Percentiles rank a stretch among this genome's conserved stretches.
These are phyloP conservation scores for Pheucticus melanocephalus DNA, from an alignment of 2,113 vertebrate genomes.

Conservation along the genomic window DNA sequence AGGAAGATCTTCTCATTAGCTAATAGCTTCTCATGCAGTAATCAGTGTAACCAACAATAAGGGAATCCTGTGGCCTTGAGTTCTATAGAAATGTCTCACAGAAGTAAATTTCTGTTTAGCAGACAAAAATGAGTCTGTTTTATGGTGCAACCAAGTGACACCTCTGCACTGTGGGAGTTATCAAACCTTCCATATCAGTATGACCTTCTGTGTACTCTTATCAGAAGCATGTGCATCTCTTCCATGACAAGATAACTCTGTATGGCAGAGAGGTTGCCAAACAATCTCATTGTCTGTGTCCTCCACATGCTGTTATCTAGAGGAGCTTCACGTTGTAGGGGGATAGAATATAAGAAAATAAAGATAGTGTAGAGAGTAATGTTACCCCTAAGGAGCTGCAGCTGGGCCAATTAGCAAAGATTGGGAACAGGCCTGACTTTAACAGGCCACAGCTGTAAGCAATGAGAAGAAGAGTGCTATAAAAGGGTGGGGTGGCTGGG, in stretches of 20 bases:
- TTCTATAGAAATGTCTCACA: not conserved
- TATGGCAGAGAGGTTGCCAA: not conserved
- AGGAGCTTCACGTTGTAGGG: not conserved
- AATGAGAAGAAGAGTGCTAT: no score
- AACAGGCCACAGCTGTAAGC: no score
- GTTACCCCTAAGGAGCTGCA: no score
- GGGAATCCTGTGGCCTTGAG: not conserved
- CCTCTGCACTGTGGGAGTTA: slow-evolving; percentile 4
- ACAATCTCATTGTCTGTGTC: not conserved
- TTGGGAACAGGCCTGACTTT: no score
- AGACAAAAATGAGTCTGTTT: not conserved
- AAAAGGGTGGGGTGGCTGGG: no score
- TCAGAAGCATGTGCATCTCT: not conserved
- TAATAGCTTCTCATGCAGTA: slow-evolving; percentile 14
- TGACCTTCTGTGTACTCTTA: not conserved
- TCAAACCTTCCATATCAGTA: not conserved
- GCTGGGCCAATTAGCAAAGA: no score
- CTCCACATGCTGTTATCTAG: not conserved
- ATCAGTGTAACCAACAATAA: not conserved
- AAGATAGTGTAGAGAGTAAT: no score
- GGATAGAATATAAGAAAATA: no score
- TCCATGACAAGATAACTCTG: not conserved
- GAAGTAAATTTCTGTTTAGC: not conserved
- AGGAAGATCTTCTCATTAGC: slow-evolving; percentile 3
- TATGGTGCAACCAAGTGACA: not conserved